These are phyloP conservation scores for Heliconius ethilla DNA, from an alignment of 2,888 invertebrate genomes.

Conservation along the genomic window DNA sequence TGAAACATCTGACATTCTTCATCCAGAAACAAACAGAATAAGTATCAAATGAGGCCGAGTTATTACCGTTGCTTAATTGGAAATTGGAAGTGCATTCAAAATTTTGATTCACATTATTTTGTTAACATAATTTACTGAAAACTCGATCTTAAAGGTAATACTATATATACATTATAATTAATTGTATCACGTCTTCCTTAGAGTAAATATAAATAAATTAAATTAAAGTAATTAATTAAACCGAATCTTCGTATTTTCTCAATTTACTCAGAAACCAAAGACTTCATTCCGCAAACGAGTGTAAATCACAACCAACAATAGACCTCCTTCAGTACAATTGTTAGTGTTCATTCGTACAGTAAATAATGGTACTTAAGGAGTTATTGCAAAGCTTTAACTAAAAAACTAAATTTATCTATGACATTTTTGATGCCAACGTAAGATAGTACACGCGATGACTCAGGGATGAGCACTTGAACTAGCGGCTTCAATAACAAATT, in stretches of 20 bases:
- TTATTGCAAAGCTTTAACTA: no score
- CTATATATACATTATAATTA: not conserved
- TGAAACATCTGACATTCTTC: no score
- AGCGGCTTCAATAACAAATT: no score
- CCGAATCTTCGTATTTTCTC: not conserved
- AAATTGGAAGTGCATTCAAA: not conserved
- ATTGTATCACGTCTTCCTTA: not conserved
- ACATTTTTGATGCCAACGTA: no score
- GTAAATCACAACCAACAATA: not conserved
- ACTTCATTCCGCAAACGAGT: not conserved
- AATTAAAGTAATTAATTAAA: not conserved
- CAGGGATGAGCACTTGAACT: no score
- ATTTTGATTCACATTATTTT: not conserved
- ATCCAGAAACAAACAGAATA: not conserved
- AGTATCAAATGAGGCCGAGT: not conserved
- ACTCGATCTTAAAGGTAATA: no score
- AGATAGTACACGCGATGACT: no score
- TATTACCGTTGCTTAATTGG: not conserved
- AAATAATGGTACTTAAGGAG: no score
- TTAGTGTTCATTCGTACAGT: no score
- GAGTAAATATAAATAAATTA: not conserved
- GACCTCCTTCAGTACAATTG: not conserved
- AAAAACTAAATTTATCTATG: no score
- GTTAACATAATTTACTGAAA: not conserved
- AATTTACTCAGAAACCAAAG: not conserved